A percentile compares a stretch with the other conserved stretches of the same genome.
phyloP scores from a whole-genome alignment of 1,140 invertebrate species.

The Pogonognathellus flavescens region DNA sequence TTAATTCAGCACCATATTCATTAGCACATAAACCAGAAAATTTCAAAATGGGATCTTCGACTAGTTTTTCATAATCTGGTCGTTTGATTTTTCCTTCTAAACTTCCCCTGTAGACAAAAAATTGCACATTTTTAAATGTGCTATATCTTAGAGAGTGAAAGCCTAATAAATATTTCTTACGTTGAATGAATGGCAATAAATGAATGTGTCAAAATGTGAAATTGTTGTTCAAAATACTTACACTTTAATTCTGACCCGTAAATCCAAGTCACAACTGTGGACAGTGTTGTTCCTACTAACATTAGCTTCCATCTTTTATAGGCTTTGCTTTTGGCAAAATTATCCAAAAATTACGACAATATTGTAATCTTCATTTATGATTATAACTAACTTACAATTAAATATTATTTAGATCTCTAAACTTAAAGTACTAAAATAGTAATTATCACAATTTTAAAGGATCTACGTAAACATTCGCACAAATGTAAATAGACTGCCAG shows the following conservation, averaged over 20 bases:
- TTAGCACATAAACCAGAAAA: constrained; percentile 88
- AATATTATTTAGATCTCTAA: too few species aligned
- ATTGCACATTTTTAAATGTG: too few species aligned
- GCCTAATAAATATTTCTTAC: constrained; percentile 50
- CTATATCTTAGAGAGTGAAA: too few species aligned
- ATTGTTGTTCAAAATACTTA: constrained; percentile 78
- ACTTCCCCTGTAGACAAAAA: constrained; percentile 81
- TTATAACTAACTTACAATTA: too few species aligned
- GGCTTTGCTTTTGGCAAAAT: too few species aligned
- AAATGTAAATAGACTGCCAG: too few species aligned
- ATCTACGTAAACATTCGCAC: too few species aligned
- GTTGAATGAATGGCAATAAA: constrained; percentile 30
- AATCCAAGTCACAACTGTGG: constrained; percentile 90
- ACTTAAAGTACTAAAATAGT: too few species aligned
- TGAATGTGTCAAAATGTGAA: constrained; percentile 29
- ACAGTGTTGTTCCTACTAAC: constrained; percentile 72
- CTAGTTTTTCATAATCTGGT: constrained; percentile 88
- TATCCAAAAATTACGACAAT: too few species aligned
- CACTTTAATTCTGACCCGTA: constrained; percentile 93
- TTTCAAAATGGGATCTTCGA: constrained; percentile 89
- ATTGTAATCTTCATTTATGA: too few species aligned
- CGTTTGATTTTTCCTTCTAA: constrained; percentile 89
- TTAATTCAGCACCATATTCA: constrained; percentile 83
- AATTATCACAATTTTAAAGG: too few species aligned
- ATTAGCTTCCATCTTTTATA: constrained; percentile 50